Conservation (phyloP, 2,797 vertebrate genomes). For the Cyprinodon diabolis region DNA sequence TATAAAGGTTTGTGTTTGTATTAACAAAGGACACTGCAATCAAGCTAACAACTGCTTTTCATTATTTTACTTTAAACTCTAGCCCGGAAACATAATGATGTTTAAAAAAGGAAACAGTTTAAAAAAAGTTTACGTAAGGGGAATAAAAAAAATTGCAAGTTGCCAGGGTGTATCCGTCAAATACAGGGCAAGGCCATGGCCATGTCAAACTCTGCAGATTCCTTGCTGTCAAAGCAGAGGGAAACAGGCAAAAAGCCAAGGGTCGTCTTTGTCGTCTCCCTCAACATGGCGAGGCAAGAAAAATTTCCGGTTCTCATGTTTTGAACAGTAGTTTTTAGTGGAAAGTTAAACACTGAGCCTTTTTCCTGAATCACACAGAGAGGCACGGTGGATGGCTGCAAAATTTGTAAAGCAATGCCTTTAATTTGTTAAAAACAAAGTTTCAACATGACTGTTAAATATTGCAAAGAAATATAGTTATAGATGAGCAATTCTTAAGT, state of each 20-base stretch:
- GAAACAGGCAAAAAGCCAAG: slow-evolving; percentile 61
- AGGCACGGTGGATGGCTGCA: background rate
- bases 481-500: background rate
- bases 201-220: slow-evolving; percentile 38
- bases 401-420: slow-evolving; percentile 14
- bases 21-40: too few species aligned
- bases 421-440: background rate
- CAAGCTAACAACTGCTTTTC: too few species aligned
- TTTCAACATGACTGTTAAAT: background rate
- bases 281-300: slow-evolving; percentile 13
- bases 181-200: slow-evolving; percentile 34
- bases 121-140: slow-evolving; percentile 21
- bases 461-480: background rate
- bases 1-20: too few species aligned
- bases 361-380: slow-evolving; percentile 5
- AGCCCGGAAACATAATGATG: background rate
- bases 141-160: slow-evolving; percentile 39
- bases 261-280: slow-evolving; percentile 56
- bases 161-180: slow-evolving; percentile 45
- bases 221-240: slow-evolving; percentile 48
- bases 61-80: background rate
- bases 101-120: background rate
- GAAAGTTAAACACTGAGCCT: slow-evolving; percentile 10
- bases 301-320: slow-evolving; percentile 69
- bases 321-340: slow-evolving; percentile 40